These are phyloP conservation scores for Callinectes sapidus DNA, from an alignment of 2,888 invertebrate genomes.

Conservation along the genomic window DNA sequence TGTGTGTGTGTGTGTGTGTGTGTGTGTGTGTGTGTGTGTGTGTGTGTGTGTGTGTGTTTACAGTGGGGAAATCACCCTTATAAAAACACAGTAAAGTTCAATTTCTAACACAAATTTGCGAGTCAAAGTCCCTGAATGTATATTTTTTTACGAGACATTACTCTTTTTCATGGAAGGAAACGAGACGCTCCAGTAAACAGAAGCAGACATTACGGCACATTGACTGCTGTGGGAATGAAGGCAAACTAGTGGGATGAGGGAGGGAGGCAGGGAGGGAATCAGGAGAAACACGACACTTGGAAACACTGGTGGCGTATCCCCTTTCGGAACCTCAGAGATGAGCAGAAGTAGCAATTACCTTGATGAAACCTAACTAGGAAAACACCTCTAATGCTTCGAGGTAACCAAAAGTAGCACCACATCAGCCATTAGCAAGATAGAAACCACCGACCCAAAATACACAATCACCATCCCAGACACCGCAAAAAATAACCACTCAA, in stretches of 20 bases:
- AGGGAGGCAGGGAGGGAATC: not conserved
- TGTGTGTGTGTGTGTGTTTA: not conserved
- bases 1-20: slow-evolving; percentile 24
- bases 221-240: not conserved
- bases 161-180: not conserved
- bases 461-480: not conserved
- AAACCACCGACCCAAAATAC: not conserved
- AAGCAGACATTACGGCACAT: not conserved
- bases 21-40: slow-evolving; percentile 25
- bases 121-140: not conserved
- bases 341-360: not conserved
- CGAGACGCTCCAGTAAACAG: not conserved
- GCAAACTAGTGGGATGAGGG: not conserved
- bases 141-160: not conserved
- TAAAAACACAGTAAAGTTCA: not conserved
- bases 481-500: not conserved
- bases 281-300: not conserved
- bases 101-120: not conserved
- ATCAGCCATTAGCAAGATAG: not conserved
- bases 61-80: not conserved
- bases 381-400: not conserved
- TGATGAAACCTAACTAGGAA: slow-evolving; percentile 1
- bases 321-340: not conserved
- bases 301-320: not conserved
- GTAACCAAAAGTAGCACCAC: not conserved